phyloP scores from a whole-genome alignment of 2,888 invertebrate genomes.

The Latheticus oryzae region DNA sequence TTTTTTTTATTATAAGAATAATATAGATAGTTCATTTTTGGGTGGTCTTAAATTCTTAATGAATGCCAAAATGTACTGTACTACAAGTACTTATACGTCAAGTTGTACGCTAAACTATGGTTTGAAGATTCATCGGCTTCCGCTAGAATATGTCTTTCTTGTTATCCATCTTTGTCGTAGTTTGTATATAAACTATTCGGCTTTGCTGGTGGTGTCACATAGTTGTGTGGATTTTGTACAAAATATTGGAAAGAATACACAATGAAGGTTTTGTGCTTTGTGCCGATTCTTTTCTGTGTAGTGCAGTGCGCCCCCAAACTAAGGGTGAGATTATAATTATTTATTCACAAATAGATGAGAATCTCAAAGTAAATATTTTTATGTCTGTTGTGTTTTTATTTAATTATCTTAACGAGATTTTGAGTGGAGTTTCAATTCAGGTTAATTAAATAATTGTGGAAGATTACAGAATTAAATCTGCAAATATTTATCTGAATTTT shows the following conservation, averaged over 20 bases:
- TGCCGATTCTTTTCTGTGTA: conserved; percentile 56
- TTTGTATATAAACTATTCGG: conserved; percentile 55
- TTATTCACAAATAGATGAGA: too few species aligned
- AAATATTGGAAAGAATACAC: conserved; percentile 11
- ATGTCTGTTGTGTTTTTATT: too few species aligned
- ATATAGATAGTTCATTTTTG: too few species aligned
- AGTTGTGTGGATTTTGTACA: conserved; percentile 45
- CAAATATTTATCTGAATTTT: too few species aligned
- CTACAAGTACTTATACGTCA: conserved; percentile 32
- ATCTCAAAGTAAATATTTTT: too few species aligned
- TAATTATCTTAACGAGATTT: too few species aligned
- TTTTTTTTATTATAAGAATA: too few species aligned
- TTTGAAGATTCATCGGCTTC: conserved; percentile 44
- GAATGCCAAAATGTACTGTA: conserved; percentile 31
- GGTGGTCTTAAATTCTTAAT: conserved; percentile 21
- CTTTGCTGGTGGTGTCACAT: conserved; percentile 49
- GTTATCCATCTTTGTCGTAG: conserved; percentile 43
- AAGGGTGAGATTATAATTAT: too few species aligned
- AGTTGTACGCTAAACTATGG: conserved; percentile 39
- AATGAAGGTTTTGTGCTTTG: conserved; percentile 51
- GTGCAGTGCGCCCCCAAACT: conserved; percentile 59
- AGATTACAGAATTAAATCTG: too few species aligned
- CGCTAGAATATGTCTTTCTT: conserved; percentile 45
- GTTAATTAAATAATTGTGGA: too few species aligned
- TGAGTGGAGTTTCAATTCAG: too few species aligned